Evolutionary conservation across 1,140 invertebrate genomes (phyloP), one percentile per base, ranked within the genome.

Genomic region (Rhopalosiphum padi): DNA sequence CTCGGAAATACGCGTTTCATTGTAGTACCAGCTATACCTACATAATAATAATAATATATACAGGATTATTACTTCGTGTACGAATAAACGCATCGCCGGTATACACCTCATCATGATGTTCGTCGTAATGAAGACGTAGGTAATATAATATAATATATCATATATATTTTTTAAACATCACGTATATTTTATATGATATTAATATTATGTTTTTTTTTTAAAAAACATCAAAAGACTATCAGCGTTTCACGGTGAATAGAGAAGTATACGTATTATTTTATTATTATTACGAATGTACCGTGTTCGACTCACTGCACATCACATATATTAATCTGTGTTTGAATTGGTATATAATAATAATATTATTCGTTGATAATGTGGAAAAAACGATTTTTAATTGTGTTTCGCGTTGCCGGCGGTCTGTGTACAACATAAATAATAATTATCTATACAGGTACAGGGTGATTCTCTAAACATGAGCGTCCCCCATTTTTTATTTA

Each of bases 151-250:
- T n/a, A 68, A 68, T 68, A 68, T 68, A 30, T 30, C 9, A 25
- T 30, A 77, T 77, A n/a, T 77, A n/a, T n/a, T n/a, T 68, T 68
- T 68, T 68, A 68, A 68, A 68, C 4, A 41, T 41, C 41, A n/a
- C 60, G 60, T 55, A 15, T 41, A 89, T 55, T 60, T 68, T n/a
- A 82, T 91, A 46, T 46, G 43, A 83, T 83, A 37, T 37, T 83
- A 83, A 37, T 83, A 83, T 83, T 83, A 37, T 83, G 25, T 55
- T 22, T 89, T 30, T 77, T 51, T 85, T 92, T 53, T 92, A 51
- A 25, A n/a, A 48, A 85, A 55, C 91, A 93, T 93, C 91, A 93
- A 93, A 93, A 53, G 37, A 86, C 82, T 93, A 93, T 93, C 91
- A 93, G 37, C 48, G 91, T 51, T 92, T 92, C 48, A 83, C n/a